Conservation (phyloP, 1,140 invertebrate genomes). For the Diprion similis region DNA sequence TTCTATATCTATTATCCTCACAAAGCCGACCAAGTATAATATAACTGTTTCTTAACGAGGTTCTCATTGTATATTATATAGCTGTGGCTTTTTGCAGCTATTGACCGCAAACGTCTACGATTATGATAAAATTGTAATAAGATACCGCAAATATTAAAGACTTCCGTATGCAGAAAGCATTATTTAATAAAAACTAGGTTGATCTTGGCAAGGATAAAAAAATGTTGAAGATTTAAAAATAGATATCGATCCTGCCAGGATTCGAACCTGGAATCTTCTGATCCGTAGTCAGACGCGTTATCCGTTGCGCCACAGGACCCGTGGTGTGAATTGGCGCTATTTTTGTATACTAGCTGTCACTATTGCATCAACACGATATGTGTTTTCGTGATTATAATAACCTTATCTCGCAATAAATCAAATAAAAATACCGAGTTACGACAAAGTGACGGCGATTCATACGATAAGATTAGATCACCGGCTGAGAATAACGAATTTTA, state of each 20-base stretch:
- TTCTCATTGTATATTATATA: background rate
- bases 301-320: constrained; percentile 82
- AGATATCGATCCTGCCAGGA: constrained; percentile 71
- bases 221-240: constrained; percentile 1
- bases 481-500: too few species aligned
- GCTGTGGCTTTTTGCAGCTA: background rate
- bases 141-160: too few species aligned
- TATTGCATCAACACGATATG: too few species aligned
- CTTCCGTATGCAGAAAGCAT: too few species aligned
- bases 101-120: background rate
- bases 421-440: too few species aligned
- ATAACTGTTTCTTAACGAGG: background rate
- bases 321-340: background rate
- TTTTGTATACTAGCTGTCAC: too few species aligned
- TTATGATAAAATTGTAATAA: too few species aligned
- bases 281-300: constrained; percentile 84
- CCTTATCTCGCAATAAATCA: too few species aligned
- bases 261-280: constrained; percentile 83
- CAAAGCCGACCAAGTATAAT: background rate
- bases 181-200: too few species aligned
- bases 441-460: too few species aligned
- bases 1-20: background rate
- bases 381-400: too few species aligned
- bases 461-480: too few species aligned
- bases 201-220: background rate